Conservation (phyloP, 2,888 invertebrate species). For the Flexamia atlantica region DNA sequence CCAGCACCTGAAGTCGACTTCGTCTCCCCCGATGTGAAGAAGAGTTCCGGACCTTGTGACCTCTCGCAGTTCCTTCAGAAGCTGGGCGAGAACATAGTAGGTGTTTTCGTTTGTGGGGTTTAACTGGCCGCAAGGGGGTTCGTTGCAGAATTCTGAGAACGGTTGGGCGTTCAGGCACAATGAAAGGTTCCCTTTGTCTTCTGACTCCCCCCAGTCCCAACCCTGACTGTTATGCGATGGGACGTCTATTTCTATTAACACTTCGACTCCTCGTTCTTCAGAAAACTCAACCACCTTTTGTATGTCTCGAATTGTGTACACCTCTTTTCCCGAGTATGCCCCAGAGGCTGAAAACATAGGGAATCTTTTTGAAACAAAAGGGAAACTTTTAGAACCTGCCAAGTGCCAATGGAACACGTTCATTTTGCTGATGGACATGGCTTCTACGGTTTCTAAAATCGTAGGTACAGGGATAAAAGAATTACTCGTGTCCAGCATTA, state of each 20-base stretch:
- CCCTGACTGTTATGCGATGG: constrained; percentile 89
- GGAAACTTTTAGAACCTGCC: constrained; percentile 95
- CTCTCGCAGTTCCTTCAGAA: constrained; percentile 84
- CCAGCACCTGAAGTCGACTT: constrained; percentile 63
- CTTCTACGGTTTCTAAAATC: constrained; percentile 86
- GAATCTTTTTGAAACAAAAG: constrained; percentile 80
- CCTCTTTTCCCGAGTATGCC: constrained; percentile 82
- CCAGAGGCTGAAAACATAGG: constrained; percentile 79
- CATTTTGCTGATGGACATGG: constrained; percentile 92
- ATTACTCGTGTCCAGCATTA: constrained; percentile 91
- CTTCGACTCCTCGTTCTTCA: constrained; percentile 86
- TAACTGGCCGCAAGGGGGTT: constrained; percentile 91
- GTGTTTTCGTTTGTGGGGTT: constrained; percentile 86
- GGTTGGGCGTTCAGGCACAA: constrained; percentile 82
- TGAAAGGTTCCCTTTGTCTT: constrained; percentile 80
- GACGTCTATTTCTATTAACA: constrained; percentile 92
- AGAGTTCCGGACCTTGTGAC: constrained; percentile 78
- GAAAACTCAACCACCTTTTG: constrained; percentile 85
- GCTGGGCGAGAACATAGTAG: constrained; percentile 81
- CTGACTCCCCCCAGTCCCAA: constrained; percentile 87
- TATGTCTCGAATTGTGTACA: constrained; percentile 83
- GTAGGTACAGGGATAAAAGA: constrained; percentile 87
- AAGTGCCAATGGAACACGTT: constrained; percentile 97
- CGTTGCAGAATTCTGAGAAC: constrained; percentile 85
- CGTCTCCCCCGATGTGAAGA: constrained; percentile 90